Percentiles rank a stretch among this genome's conserved stretches.
phyloP scores from a whole-genome alignment of 2,113 vertebrate species.

The Nesogale talazaci region DNA sequence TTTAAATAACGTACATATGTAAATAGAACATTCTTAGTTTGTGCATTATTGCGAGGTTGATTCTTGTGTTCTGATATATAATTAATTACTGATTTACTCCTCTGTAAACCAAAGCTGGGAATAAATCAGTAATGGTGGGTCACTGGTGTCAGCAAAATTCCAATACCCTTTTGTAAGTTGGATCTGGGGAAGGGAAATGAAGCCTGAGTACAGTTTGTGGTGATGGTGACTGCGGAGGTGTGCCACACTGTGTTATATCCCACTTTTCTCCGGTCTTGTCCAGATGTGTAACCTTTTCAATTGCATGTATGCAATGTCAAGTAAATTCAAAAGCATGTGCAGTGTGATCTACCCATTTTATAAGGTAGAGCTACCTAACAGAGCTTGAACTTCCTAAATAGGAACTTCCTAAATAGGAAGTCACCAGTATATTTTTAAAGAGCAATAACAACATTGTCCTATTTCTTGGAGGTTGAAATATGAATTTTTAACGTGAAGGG shows the following conservation, averaged over 20 bases:
- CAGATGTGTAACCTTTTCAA: background rate
- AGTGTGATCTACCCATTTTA: background rate
- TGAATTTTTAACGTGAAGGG: background rate
- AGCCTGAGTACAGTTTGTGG: background rate
- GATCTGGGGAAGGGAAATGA: background rate
- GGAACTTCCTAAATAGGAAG: too few species aligned
- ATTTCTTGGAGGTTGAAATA: background rate
- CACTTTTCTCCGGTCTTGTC: background rate
- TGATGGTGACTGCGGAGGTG: rapidly evolving
- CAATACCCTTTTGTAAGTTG: conserved; percentile 52
- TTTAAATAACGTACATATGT: conserved; percentile 87
- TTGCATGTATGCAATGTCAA: background rate
- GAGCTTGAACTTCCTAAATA: background rate
- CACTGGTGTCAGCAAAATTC: conserved; percentile 61
- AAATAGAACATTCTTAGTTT: conserved; percentile 83
- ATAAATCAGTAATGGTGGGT: conserved; percentile 81
- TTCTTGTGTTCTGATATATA: conserved; percentile 86
- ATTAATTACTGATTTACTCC: conserved; percentile 83
- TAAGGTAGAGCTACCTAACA: background rate
- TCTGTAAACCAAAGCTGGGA: conserved; percentile 81
- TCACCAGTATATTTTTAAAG: background rate
- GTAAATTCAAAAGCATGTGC: background rate
- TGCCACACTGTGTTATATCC: background rate
- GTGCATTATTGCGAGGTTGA: conserved; percentile 84
- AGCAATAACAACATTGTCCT: background rate